Percentiles rank a stretch among this genome's conserved stretches.
Conservation (phyloP, 2,113 vertebrate species). For the Phyllostomus hastatus region DNA sequence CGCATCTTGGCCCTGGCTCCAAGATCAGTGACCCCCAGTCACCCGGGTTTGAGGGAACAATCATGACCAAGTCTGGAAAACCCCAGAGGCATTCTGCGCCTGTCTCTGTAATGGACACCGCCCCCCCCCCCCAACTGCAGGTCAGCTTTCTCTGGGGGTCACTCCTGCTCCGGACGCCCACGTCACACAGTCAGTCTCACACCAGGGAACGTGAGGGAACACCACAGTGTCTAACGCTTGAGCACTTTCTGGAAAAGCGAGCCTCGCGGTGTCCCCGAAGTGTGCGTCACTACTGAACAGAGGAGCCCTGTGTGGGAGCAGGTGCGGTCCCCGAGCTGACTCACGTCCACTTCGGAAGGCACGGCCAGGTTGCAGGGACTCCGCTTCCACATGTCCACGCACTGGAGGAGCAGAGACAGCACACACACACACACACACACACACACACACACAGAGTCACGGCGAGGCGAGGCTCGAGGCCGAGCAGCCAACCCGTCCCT, state of each 20-base stretch:
- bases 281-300: background rate
- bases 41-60: background rate
- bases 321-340: constrained; percentile 67
- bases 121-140: background rate
- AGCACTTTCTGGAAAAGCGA: background rate
- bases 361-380: constrained; percentile 90
- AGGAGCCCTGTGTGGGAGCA: background rate
- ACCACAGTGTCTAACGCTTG: background rate
- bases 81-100: background rate
- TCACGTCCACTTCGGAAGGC: constrained; percentile 97
- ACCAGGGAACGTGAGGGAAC: background rate
- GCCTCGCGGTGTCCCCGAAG: background rate
- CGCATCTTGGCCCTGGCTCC: background rate
- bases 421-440: background rate
- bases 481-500: background rate
- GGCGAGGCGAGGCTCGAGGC: background rate
- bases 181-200: background rate
- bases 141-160: background rate
- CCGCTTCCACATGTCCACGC: constrained; percentile 98
- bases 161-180: background rate
- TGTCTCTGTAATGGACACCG: background rate
- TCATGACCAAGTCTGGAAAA: background rate
- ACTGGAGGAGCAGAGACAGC: constrained; percentile 81
- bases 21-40: background rate
- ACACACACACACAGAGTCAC: background rate